Base-by-base conservation (phyloP, 2,113 vertebrate genomes). In the Barbus barbus region DNA sequence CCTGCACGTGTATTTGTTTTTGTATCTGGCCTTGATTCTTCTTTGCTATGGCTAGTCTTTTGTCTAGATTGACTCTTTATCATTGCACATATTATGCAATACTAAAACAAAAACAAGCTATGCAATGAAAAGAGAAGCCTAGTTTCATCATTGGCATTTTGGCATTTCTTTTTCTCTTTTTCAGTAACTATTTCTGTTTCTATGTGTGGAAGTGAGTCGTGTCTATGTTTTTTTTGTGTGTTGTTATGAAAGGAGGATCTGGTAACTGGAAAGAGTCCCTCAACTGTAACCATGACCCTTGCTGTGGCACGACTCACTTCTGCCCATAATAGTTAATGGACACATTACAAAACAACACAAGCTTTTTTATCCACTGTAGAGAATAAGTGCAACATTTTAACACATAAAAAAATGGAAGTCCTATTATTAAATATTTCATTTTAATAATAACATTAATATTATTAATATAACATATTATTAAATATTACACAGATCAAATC, bases 51-150 rank as follows among this genome's bases (percentile, higher is more conserved):
- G 44, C 14, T 60, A 28, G 24, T 14, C 44, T 36, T 38, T 78
- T 71, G n/a, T 38, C 48, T 38, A 4, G 53, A 56, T 58, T 56
- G 41, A 81, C 60, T 83, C n/a, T 79, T 85, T 60, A 84, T 82
- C 24, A 28, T 36, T 16, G 13, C 31, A 63, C 38, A 20, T 48
- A 33, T 85, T 83, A 77, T 76, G 61, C 46, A 87, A 82, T 56
- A n/a, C n/a, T n/a, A n/a, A n/a, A 38, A 74, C 56, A 78, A 31
- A 76, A 31, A 31, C 33, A 24, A 74, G 67, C 16, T 20, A 16
- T 80, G 13, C 28, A 53, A 38, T 78, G 24, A 84, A 84, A 71
- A 56, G 61, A 28, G 48, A 65, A 71, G 36, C 48, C 24, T 44
- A n/a, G 14, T 36, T 1, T 72, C 63, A 56, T n/a, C 60, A 16